Conservation (phyloP, 1,140 invertebrate genomes). For the Diachasmimorpha longicaudata region DNA sequence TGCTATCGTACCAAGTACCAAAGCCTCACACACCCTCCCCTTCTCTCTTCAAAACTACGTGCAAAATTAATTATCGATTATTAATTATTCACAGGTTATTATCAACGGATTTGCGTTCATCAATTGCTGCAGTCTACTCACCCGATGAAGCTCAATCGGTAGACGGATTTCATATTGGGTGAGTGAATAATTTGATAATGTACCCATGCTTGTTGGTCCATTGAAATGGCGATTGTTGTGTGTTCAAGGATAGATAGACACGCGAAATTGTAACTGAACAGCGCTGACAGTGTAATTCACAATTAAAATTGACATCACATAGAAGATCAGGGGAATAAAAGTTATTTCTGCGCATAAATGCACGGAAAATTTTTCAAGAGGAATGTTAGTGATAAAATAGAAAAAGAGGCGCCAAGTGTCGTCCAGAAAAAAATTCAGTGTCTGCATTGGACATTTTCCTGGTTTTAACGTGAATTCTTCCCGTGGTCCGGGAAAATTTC, state of each 20-base stretch:
- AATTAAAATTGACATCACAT: neutral
- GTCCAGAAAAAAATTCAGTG: too few relatives aligned
- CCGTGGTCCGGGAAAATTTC: too few relatives aligned
- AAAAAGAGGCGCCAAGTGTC: too few relatives aligned
- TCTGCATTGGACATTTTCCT: too few relatives aligned
- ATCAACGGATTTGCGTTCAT: neutral
- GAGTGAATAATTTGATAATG: slow-evolving; percentile 3
- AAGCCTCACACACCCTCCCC: neutral
- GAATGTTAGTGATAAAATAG: too few relatives aligned
- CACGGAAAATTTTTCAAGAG: too few relatives aligned
- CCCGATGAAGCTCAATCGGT: neutral
- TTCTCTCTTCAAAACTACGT: neutral
- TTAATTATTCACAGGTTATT: slow-evolving; percentile 13
- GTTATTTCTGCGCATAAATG: too few relatives aligned
- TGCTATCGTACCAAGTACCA: neutral
- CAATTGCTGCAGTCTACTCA: neutral
- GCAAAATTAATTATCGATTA: slow-evolving; percentile 21
- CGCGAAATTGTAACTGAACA: neutral
- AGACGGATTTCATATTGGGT: neutral
- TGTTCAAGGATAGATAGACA: neutral
- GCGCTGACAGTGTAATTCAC: neutral
- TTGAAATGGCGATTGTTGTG: neutral
- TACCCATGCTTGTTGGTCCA: neutral
- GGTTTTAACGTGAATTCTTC: too few relatives aligned
- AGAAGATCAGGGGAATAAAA: too few relatives aligned